These are phyloP conservation scores for Eristalinus sepulchralis DNA, from an alignment of 2,888 invertebrate genomes.

Conservation along the genomic window DNA sequence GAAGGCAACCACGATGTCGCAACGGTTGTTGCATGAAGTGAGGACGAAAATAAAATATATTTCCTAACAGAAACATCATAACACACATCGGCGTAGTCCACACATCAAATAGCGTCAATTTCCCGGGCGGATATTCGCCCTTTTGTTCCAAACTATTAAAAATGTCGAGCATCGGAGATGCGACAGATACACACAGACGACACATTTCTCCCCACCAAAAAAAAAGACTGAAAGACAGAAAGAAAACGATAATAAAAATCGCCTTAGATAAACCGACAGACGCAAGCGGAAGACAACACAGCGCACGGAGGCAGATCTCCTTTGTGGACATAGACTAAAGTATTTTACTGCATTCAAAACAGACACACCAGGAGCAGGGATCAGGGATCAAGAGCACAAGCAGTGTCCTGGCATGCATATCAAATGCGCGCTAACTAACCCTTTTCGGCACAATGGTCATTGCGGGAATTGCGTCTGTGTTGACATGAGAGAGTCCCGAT, in stretches of 20 bases:
- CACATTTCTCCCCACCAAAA: constrained; percentile 48
- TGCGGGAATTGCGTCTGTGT: constrained; percentile 43
- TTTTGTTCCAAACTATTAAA: constrained; percentile 68
- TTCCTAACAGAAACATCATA: constrained; percentile 21
- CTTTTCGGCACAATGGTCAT: constrained; percentile 59
- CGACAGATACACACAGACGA: constrained; percentile 22
- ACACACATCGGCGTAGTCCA: constrained; percentile 17
- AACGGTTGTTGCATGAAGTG: constrained; percentile 20
- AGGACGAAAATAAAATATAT: constrained; percentile 53
- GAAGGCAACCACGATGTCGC: constrained; percentile 8
- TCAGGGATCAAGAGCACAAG: constrained; percentile 14
- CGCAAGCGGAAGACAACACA: constrained; percentile 9
- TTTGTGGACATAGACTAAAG: constrained; percentile 38
- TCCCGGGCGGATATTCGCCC: constrained; percentile 67
- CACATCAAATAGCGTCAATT: constrained; percentile 68
- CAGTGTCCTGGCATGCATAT: constrained; percentile 65
- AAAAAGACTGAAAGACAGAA: too few species aligned
- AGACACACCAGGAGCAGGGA: constrained; percentile 61
- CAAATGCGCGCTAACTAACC: constrained; percentile 69
- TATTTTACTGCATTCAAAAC: constrained; percentile 61
- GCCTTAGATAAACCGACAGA: constrained; percentile 61
- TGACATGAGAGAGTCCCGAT: constrained; percentile 3
- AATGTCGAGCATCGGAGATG: constrained; percentile 17
- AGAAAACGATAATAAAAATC: constrained; percentile 49
- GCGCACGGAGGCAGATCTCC: constrained; percentile 58